Conservation (phyloP, 2,113 vertebrate species). For the Numenius arquata region DNA sequence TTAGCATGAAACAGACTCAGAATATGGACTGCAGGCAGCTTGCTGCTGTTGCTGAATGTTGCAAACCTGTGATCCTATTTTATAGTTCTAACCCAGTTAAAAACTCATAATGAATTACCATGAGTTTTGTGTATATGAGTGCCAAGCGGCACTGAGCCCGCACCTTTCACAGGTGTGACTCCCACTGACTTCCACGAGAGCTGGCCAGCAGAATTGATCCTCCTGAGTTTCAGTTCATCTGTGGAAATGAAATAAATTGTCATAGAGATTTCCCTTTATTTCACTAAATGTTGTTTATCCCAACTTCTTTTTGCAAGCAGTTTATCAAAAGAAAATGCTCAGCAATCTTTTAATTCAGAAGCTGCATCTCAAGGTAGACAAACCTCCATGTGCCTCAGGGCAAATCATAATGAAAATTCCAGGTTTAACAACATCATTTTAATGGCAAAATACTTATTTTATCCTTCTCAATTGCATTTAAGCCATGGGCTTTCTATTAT, state of each 20-base stretch:
- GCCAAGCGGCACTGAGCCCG: not conserved
- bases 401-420: slow-evolving; percentile 24
- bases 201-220: not conserved
- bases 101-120: not conserved
- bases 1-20: not conserved
- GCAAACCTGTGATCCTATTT: not conserved
- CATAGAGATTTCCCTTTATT: not conserved
- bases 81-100: not conserved
- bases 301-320: not conserved
- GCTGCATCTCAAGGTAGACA: not conserved
- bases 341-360: slow-evolving; percentile 14
- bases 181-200: not conserved
- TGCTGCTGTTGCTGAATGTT: not conserved
- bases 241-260: not conserved
- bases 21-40: not conserved
- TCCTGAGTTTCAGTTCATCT: not conserved
- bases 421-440: not conserved
- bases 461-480: slow-evolving; percentile 28
- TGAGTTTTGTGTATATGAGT: not conserved
- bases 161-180: not conserved
- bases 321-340: slow-evolving; percentile 26
- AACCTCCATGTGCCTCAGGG: not conserved
- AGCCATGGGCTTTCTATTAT: slow-evolving; percentile 22
- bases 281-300: not conserved
- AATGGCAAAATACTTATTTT: slow-evolving; percentile 2